Conservation (phyloP, 2,888 invertebrate genomes). For the Erannis defoliaria region DNA sequence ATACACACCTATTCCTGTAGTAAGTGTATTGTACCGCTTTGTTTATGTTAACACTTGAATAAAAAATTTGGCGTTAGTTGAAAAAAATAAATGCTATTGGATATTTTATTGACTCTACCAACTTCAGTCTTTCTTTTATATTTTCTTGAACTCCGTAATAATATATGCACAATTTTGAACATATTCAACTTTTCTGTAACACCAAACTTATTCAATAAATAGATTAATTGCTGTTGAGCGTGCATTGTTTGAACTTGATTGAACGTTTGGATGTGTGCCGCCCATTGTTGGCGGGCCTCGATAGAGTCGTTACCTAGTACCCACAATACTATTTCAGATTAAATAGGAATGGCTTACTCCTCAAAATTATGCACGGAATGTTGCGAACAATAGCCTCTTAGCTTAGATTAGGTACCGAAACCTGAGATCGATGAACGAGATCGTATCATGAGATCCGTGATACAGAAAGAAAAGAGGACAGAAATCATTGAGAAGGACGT, state of each 20-base stretch:
- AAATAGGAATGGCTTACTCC: conserved; percentile 25
- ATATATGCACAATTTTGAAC: no score
- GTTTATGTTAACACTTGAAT: no score
- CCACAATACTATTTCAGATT: conserved; percentile 28
- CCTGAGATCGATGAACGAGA: conserved; percentile 1
- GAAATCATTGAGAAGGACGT: no score
- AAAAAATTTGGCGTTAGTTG: no score
- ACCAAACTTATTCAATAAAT: neutral
- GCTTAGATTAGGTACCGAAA: conserved; percentile 11
- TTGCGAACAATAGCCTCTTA: conserved; percentile 16
- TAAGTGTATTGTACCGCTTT: no score
- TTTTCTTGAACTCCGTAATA: no score
- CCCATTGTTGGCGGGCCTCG: conserved; percentile 19
- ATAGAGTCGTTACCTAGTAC: conserved; percentile 8
- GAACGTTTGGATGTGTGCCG: conserved; percentile 24
- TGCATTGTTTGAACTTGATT: conserved; percentile 30
- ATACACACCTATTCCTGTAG: no score
- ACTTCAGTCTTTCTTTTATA: no score
- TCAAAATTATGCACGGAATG: conserved; percentile 16
- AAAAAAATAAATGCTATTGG: no score
- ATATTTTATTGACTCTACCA: no score
- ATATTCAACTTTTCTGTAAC: no score
- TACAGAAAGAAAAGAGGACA: neutral
- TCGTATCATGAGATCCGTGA: conserved; percentile 1
- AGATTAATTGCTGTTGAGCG: neutral